Evolutionary conservation across 2,797 vertebrate genomes (phyloP).

Genomic region (Ceryle rudis): DNA sequence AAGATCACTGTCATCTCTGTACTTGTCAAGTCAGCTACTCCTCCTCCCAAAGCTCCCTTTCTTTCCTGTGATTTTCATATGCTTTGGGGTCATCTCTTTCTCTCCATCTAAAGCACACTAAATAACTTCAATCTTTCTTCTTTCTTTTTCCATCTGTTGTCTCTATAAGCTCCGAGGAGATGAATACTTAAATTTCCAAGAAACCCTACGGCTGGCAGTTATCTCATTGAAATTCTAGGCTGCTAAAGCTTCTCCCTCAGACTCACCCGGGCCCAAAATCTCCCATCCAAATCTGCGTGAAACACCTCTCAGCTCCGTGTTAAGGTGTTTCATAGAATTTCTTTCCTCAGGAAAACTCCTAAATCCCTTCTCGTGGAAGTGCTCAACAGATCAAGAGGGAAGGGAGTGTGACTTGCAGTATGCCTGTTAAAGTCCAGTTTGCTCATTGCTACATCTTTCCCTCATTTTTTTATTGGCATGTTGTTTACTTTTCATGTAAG

Average conservation of each 20-base stretch:
- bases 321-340: neutral
- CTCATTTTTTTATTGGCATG: neutral
- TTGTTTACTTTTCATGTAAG: neutral
- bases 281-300: neutral
- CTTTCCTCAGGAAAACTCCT: neutral
- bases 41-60: neutral
- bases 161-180: neutral
- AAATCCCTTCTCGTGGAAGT: neutral
- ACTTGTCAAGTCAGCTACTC: neutral
- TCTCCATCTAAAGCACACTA: neutral
- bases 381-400: neutral
- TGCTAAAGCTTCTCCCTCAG: neutral
- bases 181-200: neutral
- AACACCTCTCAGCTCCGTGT: neutral
- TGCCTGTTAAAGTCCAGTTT: neutral
- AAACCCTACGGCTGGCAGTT: neutral
- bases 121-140: neutral
- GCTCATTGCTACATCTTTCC: neutral
- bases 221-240: neutral
- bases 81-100: neutral
- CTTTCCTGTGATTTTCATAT: neutral
- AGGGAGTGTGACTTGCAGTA: neutral
- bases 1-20: neutral
- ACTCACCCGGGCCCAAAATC: neutral
- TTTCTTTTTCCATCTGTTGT: neutral